These are phyloP conservation scores for Cheilosia grossa DNA, from an alignment of 2,888 invertebrate genomes.

Conservation along the genomic window DNA sequence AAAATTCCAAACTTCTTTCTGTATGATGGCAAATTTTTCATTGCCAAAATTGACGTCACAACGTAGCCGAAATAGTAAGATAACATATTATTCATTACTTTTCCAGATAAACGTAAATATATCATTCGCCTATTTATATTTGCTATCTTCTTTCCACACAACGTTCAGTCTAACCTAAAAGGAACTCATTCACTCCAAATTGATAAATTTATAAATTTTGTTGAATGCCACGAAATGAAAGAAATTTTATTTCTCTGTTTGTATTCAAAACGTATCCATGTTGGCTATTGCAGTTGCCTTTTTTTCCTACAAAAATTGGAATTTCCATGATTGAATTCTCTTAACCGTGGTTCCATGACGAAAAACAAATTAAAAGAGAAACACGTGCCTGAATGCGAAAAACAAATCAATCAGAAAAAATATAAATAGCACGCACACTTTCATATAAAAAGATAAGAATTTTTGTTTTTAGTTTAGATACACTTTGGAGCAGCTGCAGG, in stretches of 20 bases:
- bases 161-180: slow-evolving; percentile 19
- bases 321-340: neutral
- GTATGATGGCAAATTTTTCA: no score
- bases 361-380: neutral
- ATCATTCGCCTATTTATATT: no score
- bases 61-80: no score
- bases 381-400: slow-evolving; percentile 16
- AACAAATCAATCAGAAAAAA: neutral
- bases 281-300: slow-evolving; percentile 36
- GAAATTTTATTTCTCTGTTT: slow-evolving; percentile 1
- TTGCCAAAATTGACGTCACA: no score
- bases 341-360: neutral
- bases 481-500: neutral
- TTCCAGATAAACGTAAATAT: no score
- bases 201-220: slow-evolving; percentile 39
- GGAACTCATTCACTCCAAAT: slow-evolving; percentile 14
- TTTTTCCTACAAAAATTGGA: neutral
- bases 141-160: slow-evolving; percentile 10
- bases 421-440: neutral
- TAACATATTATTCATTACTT: no score
- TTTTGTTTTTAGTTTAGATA: neutral
- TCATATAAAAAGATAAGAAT: slow-evolving; percentile 11
- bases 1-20: no score
- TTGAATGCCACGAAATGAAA: slow-evolving; percentile 35
- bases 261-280: slow-evolving; percentile 25